Evolutionary conservation across 1,140 invertebrate species (phyloP), one percentile per base, ranked within the genome.

Genomic region (Galendromus occidentalis): DNA sequence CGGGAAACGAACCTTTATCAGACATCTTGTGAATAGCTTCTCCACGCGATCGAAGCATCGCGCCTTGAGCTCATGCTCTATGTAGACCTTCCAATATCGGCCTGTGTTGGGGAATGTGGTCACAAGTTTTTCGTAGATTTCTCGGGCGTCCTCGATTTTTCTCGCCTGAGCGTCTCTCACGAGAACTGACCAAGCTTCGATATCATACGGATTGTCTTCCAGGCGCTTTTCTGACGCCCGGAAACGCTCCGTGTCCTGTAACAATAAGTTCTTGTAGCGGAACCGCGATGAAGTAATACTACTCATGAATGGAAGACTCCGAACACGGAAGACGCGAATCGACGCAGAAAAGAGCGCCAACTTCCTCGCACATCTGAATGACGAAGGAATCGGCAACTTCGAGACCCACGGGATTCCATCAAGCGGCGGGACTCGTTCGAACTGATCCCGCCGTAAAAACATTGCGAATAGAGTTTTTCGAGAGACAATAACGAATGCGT

Each of bases 81-180:
- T 98, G 78, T 96, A 98, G 69, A 95, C 88, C 79, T 96, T 97
- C 95, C 95, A 98, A 76, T 92, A 99, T 67, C 91, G 82, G 1
- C 93, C 95, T 44, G 91, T 88, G 41, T 91, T 95, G 6, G 93
- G 91, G 75, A 98, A 99, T 18, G 91, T 88, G 17, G 80, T 77
- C 0, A 98, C 88, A 1, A 99, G 79, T 71, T 86, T 86, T 77
- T 99, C 95, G 75, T 95, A 98, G 66, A 96, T 82, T 9, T 83
- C 80, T 51, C 94, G 80, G 9, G 93, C 89, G 76, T 95, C 88
- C 67, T 88, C 86, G 59, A 97, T 91, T 63, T 85, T 85, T 71
- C 91, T 84, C 72, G 79, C 79, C 74, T 79, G 78, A 2, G 90
- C 86, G 79, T 97, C 92, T 69, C 92, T 80, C 2, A 97, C 83